These are phyloP conservation scores for Drosophila testacea DNA, from an alignment of 2,888 invertebrate species.

Conservation along the genomic window DNA sequence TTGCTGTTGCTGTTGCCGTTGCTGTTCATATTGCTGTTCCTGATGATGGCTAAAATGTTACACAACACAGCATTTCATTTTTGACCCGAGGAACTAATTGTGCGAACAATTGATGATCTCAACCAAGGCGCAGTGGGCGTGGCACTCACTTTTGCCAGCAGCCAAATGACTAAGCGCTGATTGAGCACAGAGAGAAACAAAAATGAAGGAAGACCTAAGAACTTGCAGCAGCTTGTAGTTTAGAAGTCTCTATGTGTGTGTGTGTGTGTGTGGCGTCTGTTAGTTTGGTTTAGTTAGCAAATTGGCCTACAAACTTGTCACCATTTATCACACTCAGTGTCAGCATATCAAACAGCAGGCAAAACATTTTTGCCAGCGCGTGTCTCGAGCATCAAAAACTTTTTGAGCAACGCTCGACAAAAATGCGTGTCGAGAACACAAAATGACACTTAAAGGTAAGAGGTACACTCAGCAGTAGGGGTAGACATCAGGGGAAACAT, in stretches of 20 bases:
- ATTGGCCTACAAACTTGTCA: conserved; percentile 80
- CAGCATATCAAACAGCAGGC: conserved; percentile 55
- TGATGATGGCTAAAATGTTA: conserved; percentile 61
- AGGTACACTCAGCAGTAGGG: conserved; percentile 2
- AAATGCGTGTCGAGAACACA: conserved; percentile 80
- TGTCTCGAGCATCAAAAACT: conserved; percentile 60
- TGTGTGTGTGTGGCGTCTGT: conserved; percentile 52
- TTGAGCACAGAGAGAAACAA: conserved; percentile 39
- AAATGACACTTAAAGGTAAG: conserved; percentile 80
- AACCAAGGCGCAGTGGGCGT: conserved; percentile 44
- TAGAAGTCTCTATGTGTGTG: conserved; percentile 10
- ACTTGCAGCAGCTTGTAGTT: conserved; percentile 21
- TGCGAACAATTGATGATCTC: conserved; percentile 66
- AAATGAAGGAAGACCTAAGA: conserved; percentile 10
- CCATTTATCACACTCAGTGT: conserved; percentile 81
- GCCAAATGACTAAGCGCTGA: conserved; percentile 53
- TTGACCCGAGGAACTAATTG: conserved; percentile 72
- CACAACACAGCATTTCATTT: conserved; percentile 41
- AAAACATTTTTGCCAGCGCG: conserved; percentile 45
- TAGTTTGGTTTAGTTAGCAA: conserved; percentile 73
- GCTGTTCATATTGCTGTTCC: conserved; percentile 18
- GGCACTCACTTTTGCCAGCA: conserved; percentile 49
- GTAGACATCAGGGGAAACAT: conserved; percentile 27
- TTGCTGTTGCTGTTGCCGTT: conserved; percentile 1
- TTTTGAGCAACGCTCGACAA: conserved; percentile 60